Conservation (phyloP, 2,797 vertebrate genomes). For the Paedocypris micromegethes region DNA sequence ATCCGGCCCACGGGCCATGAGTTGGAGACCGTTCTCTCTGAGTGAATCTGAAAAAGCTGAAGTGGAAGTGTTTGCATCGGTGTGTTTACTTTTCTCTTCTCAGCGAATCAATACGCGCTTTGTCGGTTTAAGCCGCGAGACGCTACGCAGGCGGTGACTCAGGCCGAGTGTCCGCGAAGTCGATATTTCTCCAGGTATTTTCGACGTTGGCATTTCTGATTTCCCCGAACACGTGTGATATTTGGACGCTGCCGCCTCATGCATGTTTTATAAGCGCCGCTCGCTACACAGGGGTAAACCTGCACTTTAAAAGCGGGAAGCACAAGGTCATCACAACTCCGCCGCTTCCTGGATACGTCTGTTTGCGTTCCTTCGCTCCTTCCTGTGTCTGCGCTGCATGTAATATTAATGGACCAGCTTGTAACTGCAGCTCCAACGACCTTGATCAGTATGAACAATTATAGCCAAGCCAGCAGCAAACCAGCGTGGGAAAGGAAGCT, state of each 20-base stretch:
- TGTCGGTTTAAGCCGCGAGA: neutral
- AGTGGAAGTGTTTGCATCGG: no score
- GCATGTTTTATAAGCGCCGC: constrained; percentile 8
- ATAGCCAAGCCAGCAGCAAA: constrained; percentile 26
- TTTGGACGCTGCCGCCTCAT: constrained; percentile 8
- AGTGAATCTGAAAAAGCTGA: no score
- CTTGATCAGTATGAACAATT: constrained; percentile 38
- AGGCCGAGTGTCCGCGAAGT: constrained; percentile 10
- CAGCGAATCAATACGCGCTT: no score
- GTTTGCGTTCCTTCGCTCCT: constrained; percentile 4
- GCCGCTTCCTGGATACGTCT: neutral
- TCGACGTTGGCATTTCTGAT: no score
- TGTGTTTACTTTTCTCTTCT: no score
- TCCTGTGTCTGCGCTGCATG: constrained; percentile 30
- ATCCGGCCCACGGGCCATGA: no score
- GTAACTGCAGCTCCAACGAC: constrained; percentile 22
- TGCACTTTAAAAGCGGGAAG: constrained; percentile 7
- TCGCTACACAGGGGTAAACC: constrained; percentile 1
- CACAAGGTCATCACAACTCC: constrained; percentile 23
- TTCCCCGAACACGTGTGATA: neutral
- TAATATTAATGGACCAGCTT: constrained; percentile 33
- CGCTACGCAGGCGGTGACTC: neutral
- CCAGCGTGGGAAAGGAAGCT: neutral
- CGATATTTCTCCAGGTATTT: neutral
- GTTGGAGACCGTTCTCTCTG: no score